Evolutionary conservation across 1,140 invertebrate genomes (phyloP).

Genomic region (Leptinotarsa lineolata): DNA sequence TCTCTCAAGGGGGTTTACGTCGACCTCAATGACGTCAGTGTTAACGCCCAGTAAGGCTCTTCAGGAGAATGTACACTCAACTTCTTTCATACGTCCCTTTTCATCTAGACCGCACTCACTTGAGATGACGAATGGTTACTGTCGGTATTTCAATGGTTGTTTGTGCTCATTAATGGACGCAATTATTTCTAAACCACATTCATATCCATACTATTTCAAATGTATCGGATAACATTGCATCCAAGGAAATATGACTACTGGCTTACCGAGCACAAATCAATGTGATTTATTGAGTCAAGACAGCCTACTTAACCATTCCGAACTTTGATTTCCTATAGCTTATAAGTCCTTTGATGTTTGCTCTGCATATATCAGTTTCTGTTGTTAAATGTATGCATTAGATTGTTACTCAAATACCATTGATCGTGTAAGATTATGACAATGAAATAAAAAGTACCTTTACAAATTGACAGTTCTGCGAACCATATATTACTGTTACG

Average conservation of each 20-base stretch:
- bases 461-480: background rate
- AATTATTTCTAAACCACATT: constrained; percentile 17
- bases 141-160: constrained; percentile 40
- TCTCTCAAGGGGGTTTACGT: no score
- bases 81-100: constrained; percentile 41
- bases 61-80: background rate
- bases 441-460: background rate
- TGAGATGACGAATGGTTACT: constrained; percentile 38
- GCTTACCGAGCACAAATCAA: constrained; percentile 2
- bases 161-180: constrained; percentile 41
- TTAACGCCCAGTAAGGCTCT: background rate
- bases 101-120: constrained; percentile 39
- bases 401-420: background rate
- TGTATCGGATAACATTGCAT: constrained; percentile 10
- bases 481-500: background rate
- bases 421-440: background rate
- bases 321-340: constrained; percentile 16
- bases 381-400: background rate
- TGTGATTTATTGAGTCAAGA: constrained; percentile 18
- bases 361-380: constrained; percentile 10
- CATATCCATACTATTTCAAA: constrained; percentile 1
- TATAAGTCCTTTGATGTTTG: constrained; percentile 18
- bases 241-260: constrained; percentile 12
- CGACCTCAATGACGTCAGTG: background rate
- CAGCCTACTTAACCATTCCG: constrained; percentile 16